Percentiles rank a stretch among this genome's conserved stretches.
Evolutionary conservation across 2,797 vertebrate species (phyloP).

Genomic region (Lindbergichthys nudifrons): DNA sequence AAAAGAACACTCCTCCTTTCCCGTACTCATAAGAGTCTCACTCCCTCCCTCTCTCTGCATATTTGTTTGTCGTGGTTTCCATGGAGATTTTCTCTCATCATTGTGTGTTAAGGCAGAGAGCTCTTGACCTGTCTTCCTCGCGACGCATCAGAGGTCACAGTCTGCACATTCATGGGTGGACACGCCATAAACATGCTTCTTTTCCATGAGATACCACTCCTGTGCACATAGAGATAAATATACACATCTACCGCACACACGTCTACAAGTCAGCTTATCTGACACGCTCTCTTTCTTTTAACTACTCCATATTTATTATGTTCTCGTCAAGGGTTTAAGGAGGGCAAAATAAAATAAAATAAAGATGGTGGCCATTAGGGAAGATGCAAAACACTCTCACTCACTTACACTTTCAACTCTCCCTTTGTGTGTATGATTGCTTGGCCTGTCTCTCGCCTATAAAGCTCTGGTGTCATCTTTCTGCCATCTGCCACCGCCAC

Average conservation of each 20-base stretch:
- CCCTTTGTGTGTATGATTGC: constrained; percentile 53
- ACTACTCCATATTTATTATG: background rate
- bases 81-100: constrained; percentile 55
- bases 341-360: constrained; percentile 4
- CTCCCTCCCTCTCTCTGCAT: background rate
- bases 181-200: constrained; percentile 32
- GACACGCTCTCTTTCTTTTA: background rate
- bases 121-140: constrained; percentile 57
- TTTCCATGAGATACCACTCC: constrained; percentile 47
- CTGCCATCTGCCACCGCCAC: constrained; percentile 83
- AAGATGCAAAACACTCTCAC: constrained; percentile 38
- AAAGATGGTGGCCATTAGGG: constrained; percentile 1
- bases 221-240: constrained; percentile 44
- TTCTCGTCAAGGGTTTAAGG: background rate
- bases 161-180: constrained; percentile 33
- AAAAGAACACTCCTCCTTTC: background rate
- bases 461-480: constrained; percentile 84
- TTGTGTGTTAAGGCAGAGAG: constrained; percentile 37
- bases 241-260: constrained; percentile 9
- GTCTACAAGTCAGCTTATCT: background rate
- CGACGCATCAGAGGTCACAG: constrained; percentile 50
- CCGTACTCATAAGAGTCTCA: background rate
- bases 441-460: constrained; percentile 79
- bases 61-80: constrained; percentile 70
- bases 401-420: constrained; percentile 45